phyloP scores from a whole-genome alignment of 2,888 invertebrate species.

The Caenorhabditis angaria region DNA sequence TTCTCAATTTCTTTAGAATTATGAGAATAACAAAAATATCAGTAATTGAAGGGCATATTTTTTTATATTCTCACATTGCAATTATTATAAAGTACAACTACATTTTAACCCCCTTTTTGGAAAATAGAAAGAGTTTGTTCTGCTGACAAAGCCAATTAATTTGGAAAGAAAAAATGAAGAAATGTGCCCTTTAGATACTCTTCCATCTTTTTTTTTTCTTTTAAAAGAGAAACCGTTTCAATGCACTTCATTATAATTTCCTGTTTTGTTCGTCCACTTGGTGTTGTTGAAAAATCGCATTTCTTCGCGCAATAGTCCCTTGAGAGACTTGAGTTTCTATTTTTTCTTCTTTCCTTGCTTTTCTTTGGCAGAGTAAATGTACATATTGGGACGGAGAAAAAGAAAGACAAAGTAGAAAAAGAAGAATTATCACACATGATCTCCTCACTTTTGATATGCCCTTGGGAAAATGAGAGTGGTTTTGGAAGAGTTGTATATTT shows the following conservation, averaged over 20 bases:
- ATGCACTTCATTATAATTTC: background rate
- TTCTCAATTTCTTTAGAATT: no score
- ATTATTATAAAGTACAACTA: background rate
- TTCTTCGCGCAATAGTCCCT: slow-evolving; percentile 5
- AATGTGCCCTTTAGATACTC: background rate
- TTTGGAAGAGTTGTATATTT: background rate
- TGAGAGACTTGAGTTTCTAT: background rate
- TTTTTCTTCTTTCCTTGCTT: background rate
- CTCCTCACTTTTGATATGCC: slow-evolving; percentile 44
- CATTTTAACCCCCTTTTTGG: background rate
- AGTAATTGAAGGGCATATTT: background rate
- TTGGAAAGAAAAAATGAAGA: background rate
- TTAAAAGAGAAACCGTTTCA: no score
- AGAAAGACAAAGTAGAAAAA: background rate
- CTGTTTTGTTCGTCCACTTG: background rate
- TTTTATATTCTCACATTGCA: background rate
- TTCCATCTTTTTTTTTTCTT: background rate
- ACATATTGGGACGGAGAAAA: background rate
- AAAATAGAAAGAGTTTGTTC: background rate
- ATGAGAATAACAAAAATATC: background rate
- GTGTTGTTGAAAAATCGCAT: slow-evolving; percentile 2
- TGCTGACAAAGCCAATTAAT: slow-evolving; percentile 4
- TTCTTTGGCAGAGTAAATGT: background rate
- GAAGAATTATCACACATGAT: slow-evolving; percentile 47
- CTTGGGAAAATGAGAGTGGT: slow-evolving; percentile 25